Evolutionary conservation across 2,888 invertebrate genomes (phyloP), one percentile per base, ranked within the genome.

Genomic region (Andrena dorsata): DNA sequence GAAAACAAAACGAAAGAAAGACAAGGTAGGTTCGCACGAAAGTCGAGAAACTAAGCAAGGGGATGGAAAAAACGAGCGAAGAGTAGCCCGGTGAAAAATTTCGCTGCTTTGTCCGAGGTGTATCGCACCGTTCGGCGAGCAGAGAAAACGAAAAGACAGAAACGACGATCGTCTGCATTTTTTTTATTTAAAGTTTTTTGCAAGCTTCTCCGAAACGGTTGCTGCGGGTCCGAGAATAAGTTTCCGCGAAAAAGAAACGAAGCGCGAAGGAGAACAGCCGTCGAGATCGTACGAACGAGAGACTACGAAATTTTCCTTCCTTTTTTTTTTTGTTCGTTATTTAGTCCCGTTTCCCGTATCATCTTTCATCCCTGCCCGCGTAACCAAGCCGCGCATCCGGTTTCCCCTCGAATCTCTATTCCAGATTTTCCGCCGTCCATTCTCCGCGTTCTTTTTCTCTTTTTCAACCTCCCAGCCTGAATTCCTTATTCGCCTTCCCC

Each of bases 11-110:
- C 66, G 56, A 71, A 56, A 75, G 30, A 28, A 73, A 65, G 70
- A 58, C 74, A 64, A 26, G 1, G 8, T n/a, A 64, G 26, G 20
- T 63, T 68, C 20, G 41, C 41, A 30, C 49, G 66, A 70, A 23
- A 41, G n/a, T 78, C 53, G 26, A 58, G 41, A 49, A 76, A 71
- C 56, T 13, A 28, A 68, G 47, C 28, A 64, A 71, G 80, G 77
- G 75, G 64, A 49, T 23, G 72, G 80, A 82, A 87, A 79, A 80
- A 84, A 80, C 79, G 82, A 86, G 86, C 74, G 82, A 86, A 85
- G 85, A 86, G 87, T 85, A 86, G 72, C 58, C 16, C 63, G 5
- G 49, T 60, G 8, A 1, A 56, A 73, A 68, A 16, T 32, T 51
- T 71, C 30, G 26, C 20, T 30, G 73, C 35, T 68, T 41, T 26